phyloP scores from a whole-genome alignment of 2,113 vertebrate genomes.

The Mormyrus iriodes region DNA sequence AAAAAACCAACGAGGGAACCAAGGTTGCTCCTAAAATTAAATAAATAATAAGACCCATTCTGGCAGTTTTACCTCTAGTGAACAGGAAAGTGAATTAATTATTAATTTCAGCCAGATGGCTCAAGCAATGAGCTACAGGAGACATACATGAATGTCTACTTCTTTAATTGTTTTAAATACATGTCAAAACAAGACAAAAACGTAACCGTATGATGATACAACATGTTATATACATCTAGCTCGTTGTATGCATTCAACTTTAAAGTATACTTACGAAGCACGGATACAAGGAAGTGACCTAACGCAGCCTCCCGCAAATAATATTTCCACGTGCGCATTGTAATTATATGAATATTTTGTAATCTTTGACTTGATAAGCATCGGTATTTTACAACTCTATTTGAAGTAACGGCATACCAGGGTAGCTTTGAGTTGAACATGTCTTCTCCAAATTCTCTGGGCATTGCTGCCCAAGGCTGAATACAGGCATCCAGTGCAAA shows the following conservation, averaged over 20 bases:
- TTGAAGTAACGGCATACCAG: conserved; percentile 13
- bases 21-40: conserved; percentile 57
- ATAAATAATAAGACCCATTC: conserved; percentile 66
- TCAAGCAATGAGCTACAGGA: conserved; percentile 64
- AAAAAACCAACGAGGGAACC: conserved; percentile 20
- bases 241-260: neutral
- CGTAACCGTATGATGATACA: conserved; percentile 28
- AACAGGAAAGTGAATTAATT: conserved; percentile 64
- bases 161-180: conserved; percentile 75
- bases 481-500: conserved; percentile 30
- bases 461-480: neutral
- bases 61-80: conserved; percentile 48
- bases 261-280: neutral
- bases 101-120: conserved; percentile 72
- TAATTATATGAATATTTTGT: neutral
- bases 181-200: conserved; percentile 66
- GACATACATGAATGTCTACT: conserved; percentile 65
- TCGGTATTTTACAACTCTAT: conserved; percentile 19
- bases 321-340: neutral
- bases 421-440: conserved; percentile 25
- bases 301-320: neutral
- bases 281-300: neutral
- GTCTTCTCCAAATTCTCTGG: neutral
- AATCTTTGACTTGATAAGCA: conserved; percentile 5
- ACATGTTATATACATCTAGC: neutral